phyloP scores from a whole-genome alignment of 2,888 invertebrate species.

The Lithophane socia region DNA sequence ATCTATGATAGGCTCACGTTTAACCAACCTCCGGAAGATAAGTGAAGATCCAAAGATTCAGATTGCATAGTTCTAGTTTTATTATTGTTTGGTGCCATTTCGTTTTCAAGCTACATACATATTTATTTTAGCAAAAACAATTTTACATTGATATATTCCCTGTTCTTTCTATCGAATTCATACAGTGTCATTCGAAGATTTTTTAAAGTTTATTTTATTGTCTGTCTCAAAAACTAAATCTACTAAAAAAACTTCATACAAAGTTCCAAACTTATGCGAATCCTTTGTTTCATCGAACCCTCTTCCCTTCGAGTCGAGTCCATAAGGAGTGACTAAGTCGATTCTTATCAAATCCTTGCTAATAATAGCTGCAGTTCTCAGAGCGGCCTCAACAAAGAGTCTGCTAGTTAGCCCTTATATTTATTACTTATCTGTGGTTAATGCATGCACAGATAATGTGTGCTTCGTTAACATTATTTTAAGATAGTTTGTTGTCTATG shows the following conservation, averaged over 20 bases:
- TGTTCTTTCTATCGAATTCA: not conserved
- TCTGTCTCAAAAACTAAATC: constrained; percentile 1
- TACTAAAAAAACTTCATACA: constrained; percentile 4
- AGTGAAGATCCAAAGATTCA: not conserved
- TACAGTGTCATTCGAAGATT: not conserved
- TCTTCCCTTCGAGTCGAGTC: constrained; percentile 40
- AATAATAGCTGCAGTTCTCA: constrained; percentile 62
- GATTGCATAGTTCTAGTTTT: not conserved
- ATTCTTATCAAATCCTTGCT: constrained; percentile 66
- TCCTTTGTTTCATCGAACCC: constrained; percentile 57
- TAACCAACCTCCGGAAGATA: not conserved
- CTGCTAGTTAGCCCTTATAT: constrained; percentile 52
- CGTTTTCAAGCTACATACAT: not conserved
- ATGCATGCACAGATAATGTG: constrained; percentile 62
- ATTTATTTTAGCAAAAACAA: not conserved
- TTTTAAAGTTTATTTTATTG: not conserved
- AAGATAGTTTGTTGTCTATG: constrained; percentile 42
- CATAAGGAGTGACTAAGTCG: constrained; percentile 63
- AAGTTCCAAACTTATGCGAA: constrained; percentile 20
- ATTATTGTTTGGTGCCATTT: no score
- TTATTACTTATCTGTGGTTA: constrained; percentile 65
- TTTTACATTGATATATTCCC: not conserved
- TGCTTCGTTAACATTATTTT: constrained; percentile 59
- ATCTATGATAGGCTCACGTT: not conserved
- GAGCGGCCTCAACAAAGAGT: constrained; percentile 64